Percentiles rank a stretch among this genome's conserved stretches.
Evolutionary conservation across 2,113 vertebrate species (phyloP).

Genomic region (Sterrhoptilus dennistouni): DNA sequence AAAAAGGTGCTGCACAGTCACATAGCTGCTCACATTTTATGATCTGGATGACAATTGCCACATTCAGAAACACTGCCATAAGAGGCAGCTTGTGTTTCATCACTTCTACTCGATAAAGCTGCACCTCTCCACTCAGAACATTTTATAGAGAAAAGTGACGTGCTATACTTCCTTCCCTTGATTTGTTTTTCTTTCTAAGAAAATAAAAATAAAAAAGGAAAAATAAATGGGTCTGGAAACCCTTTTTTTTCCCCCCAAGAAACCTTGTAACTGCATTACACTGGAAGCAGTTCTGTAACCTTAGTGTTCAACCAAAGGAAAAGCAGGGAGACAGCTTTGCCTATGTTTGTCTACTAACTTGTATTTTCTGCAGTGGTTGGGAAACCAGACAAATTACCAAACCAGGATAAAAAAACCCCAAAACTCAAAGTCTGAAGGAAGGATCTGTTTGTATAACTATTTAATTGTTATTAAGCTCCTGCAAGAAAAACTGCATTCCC

Average conservation of each 20-base stretch:
- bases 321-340: not conserved
- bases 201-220: not conserved
- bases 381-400: not conserved
- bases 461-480: not conserved
- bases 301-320: not conserved
- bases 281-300: not conserved
- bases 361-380: not conserved
- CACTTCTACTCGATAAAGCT: not conserved
- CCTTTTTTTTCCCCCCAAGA: not conserved
- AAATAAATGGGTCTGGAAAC: not conserved
- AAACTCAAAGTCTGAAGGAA: not conserved
- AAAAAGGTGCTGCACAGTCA: not conserved
- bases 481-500: not conserved
- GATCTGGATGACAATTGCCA: not conserved
- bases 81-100: not conserved
- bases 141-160: not conserved
- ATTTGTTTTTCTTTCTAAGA: not conserved
- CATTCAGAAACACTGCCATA: not conserved
- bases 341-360: not conserved
- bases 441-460: not conserved
- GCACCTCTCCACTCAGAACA: not conserved
- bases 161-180: not conserved
- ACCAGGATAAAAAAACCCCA: not conserved
- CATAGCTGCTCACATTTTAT: not conserved
- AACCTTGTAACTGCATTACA: not conserved